A percentile compares a stretch with the other conserved stretches of the same genome.
phyloP scores from a whole-genome alignment of 2,888 invertebrate species.

The Limenitis camilla region DNA sequence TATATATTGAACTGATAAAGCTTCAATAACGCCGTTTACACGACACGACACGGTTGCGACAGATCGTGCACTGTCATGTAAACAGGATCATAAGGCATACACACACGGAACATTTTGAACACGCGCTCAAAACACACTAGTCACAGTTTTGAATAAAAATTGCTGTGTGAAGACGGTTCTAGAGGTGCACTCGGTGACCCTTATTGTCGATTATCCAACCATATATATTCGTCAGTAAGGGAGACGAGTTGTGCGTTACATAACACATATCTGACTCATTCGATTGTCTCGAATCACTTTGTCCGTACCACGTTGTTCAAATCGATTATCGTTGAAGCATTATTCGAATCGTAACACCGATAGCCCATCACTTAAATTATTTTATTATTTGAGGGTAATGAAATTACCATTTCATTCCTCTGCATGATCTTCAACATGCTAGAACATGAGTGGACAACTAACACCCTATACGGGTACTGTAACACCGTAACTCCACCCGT shows the following conservation, averaged over 20 bases:
- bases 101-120: constrained; percentile 29
- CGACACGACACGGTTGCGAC: neutral
- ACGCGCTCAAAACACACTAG: constrained; percentile 50
- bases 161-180: constrained; percentile 53
- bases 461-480: neutral
- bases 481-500: neutral
- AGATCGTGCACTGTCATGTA: neutral
- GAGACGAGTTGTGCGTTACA: constrained; percentile 26
- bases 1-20: neutral
- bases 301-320: neutral
- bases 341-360: neutral
- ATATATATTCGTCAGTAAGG: constrained; percentile 35
- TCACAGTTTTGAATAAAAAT: constrained; percentile 63
- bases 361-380: too few relatives aligned
- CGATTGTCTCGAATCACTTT: constrained; percentile 3
- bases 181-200: constrained; percentile 35
- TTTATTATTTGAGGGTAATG: too few relatives aligned
- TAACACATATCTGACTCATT: neutral
- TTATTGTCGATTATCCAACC: constrained; percentile 38
- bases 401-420: too few relatives aligned
- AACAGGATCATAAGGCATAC: constrained; percentile 1
- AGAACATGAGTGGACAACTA: too few relatives aligned
- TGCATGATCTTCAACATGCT: too few relatives aligned
- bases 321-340: constrained; percentile 1
- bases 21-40: neutral